Conservation (phyloP, 2,113 vertebrate genomes). For the Psettodes erumei region DNA sequence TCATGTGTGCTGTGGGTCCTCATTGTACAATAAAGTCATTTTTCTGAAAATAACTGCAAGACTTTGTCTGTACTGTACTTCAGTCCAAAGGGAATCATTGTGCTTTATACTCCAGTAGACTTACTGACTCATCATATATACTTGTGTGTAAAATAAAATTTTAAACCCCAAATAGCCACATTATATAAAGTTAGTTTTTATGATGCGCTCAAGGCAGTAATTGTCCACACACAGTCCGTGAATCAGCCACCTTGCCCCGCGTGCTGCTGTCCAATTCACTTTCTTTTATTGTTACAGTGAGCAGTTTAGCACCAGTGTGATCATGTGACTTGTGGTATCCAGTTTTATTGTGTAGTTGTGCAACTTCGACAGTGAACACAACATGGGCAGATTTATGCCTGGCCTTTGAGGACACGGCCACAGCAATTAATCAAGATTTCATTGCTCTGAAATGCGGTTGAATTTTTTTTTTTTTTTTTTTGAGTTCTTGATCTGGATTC, state of each 20-base stretch:
- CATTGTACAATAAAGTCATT: background rate
- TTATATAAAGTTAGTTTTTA: too few species aligned
- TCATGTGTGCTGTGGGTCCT: background rate
- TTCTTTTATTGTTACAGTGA: too few species aligned
- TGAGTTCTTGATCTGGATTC: background rate
- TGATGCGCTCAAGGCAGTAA: too few species aligned
- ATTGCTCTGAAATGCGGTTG: background rate
- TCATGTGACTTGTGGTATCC: background rate
- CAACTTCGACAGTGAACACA: background rate
- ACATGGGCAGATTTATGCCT: background rate
- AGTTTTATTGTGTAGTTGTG: background rate
- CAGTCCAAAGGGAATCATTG: background rate
- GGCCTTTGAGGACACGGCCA: background rate
- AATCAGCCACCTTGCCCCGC: background rate
- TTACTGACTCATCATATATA: background rate
- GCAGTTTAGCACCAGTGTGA: background rate
- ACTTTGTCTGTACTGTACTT: background rate
- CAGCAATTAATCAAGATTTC: background rate
- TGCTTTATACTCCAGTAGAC: background rate
- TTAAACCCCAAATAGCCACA: too few species aligned
- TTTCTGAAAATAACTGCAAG: background rate
- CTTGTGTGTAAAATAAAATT: slow-evolving; percentile 1
- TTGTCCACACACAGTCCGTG: background rate
- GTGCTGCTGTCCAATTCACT: too few species aligned
- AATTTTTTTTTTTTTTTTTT: background rate